Conservation (phyloP, 2,888 invertebrate genomes). For the Salticus scenicus region DNA sequence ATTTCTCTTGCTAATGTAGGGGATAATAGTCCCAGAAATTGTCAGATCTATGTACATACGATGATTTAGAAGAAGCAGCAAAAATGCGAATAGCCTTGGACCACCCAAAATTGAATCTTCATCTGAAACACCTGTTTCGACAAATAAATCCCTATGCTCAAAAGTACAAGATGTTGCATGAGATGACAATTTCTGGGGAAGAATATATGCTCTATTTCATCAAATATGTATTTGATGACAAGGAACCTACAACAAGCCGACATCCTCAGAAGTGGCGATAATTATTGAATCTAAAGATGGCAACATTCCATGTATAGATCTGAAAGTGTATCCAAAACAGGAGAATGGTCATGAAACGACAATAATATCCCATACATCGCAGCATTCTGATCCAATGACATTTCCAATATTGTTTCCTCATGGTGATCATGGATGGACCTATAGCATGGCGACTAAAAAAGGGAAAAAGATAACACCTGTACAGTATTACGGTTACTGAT, state of each 20-base stretch:
- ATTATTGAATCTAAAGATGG: slow-evolving; percentile 14
- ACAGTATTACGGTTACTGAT: no score
- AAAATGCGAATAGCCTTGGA: slow-evolving; percentile 7
- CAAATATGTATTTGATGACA: slow-evolving; percentile 11
- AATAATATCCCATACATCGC: no score
- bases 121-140: neutral
- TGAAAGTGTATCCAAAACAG: no score
- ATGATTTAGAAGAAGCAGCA: neutral
- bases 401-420: no score
- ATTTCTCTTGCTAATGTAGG: slow-evolving; percentile 12
- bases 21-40: slow-evolving; percentile 2
- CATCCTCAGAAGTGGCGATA: slow-evolving; percentile 1
- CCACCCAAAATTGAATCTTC: neutral
- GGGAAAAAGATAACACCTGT: no score
- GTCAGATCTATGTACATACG: slow-evolving; percentile 1
- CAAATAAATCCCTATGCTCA: slow-evolving; percentile 5
- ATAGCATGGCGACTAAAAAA: no score
- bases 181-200: neutral
- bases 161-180: slow-evolving; percentile 25
- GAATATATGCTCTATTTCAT: neutral
- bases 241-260: slow-evolving; percentile 11
- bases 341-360: no score
- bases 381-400: no score
- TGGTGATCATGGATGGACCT: no score
- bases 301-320: neutral